Base-by-base conservation (phyloP, 2,113 vertebrate genomes). In the Eretmochelys imbricata region DNA sequence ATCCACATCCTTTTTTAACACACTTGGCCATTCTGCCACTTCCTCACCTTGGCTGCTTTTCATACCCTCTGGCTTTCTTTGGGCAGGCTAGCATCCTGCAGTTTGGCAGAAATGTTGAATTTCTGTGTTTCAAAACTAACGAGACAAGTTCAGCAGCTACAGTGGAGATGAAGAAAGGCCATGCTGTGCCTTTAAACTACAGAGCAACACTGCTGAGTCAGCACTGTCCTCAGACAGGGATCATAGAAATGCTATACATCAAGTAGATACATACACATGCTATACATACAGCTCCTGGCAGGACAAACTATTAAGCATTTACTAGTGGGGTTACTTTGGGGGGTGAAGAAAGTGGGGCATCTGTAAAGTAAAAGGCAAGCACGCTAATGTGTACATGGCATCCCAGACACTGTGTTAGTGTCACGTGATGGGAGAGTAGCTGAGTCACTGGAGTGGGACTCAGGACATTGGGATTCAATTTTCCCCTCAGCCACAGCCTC, bases 161-260 rank as follows among this genome's bases (percentile, higher is more conserved):
- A 20, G 6, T 20, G 65, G 17, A 69, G 50, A 55, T 49, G 24
- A 5, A 17, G 25, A 72, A 62, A 62, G 3, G 7, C 51, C 14
- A 59, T 48, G 49, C 53, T 83, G 1, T n/a, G 25, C 13, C 82
- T 94, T 89, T 93, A 51, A 91, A 42, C 38, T 59, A 14, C 8
- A 2, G 46, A 7, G 38, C 14, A 35, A 16, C 20, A 62, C 38
- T 50, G 29, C 62, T 62, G 38, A 38, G 50, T 54, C 88, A 31
- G 11, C 7, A 1, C 65, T 31, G 5, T 80, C 55, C 1, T 0
- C 79, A 22, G 1, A 2, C 10, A 84, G 29, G 29, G 59, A 65
- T 16, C 8, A 19, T 22, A 0, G 0, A 6, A 51, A 49, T 35
- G 82, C n/a, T 31, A 65, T 89, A 80, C 2, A 0, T 82, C 57